phyloP scores from a whole-genome alignment of 2,888 invertebrate species.

The Tenthredo distinguenda region DNA sequence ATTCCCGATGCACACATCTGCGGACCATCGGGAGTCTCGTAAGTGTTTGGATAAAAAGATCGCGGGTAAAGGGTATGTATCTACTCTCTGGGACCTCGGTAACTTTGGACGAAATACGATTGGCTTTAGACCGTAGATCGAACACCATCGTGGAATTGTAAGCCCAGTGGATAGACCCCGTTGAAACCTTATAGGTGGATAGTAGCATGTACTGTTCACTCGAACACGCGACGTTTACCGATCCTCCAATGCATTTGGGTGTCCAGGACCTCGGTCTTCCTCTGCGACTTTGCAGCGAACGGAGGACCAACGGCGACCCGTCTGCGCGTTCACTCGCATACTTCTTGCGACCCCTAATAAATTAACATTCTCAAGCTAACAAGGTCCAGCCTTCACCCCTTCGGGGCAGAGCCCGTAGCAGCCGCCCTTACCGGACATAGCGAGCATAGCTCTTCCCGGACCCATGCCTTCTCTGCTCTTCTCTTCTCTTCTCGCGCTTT shows the following conservation, averaged over 20 bases:
- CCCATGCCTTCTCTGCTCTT: slow-evolving; percentile 60
- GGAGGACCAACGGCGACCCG: slow-evolving; percentile 31
- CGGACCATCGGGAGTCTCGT: not conserved
- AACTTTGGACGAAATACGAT: not conserved
- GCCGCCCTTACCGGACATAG: slow-evolving; percentile 77
- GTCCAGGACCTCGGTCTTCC: slow-evolving; percentile 6
- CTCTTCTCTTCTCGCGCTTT: slow-evolving; percentile 54
- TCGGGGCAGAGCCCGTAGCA: slow-evolving; percentile 70
- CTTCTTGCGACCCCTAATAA: slow-evolving; percentile 70
- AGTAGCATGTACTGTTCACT: not conserved
- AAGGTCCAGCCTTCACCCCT: slow-evolving; percentile 76
- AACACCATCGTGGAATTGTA: not conserved
- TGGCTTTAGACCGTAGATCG: not conserved
- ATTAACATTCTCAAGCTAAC: slow-evolving; percentile 78
- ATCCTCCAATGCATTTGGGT: not conserved
- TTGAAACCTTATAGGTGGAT: not conserved
- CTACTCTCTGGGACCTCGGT: not conserved
- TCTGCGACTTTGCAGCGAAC: slow-evolving; percentile 8
- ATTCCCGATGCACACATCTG: not conserved
- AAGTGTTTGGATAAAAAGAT: not conserved
- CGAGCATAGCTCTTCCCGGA: slow-evolving; percentile 76
- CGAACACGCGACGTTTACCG: not conserved
- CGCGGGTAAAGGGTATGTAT: not conserved
- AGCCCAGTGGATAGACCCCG: not conserved
- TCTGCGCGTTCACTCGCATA: slow-evolving; percentile 48